Evolutionary conservation across 2,888 invertebrate species (phyloP).

Genomic region (Ernsta delagoae): DNA sequence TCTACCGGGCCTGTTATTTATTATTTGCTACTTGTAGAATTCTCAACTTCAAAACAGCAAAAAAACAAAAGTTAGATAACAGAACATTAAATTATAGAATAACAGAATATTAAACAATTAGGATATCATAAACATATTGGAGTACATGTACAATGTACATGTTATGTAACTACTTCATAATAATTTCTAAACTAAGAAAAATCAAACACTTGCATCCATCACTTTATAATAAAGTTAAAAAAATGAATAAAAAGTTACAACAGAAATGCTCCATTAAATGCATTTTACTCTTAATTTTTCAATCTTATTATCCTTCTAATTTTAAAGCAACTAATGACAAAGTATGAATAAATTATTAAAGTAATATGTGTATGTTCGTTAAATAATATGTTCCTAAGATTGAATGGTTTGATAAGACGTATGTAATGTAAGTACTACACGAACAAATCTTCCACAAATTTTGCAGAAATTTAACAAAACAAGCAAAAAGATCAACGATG

Average conservation of each 20-base stretch:
- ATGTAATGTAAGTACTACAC: conserved; percentile 18
- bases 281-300: conserved; percentile 8
- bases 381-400: neutral
- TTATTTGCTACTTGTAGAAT: too few species aligned
- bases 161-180: too few species aligned
- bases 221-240: conserved; percentile 15
- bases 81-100: neutral
- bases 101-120: neutral
- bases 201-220: conserved; percentile 10
- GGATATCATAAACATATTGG: neutral
- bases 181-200: neutral
- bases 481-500: conserved; percentile 14
- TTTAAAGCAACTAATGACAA: neutral
- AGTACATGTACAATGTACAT: too few species aligned
- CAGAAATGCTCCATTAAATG: conserved; percentile 38
- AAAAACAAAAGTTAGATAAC: too few species aligned
- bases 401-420: conserved; percentile 7
- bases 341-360: neutral
- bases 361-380: neutral
- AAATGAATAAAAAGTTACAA: conserved; percentile 14
- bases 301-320: neutral
- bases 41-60: too few species aligned
- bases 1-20: too few species aligned
- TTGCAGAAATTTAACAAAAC: too few species aligned
- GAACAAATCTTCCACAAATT: too few species aligned